A percentile compares a stretch with the other conserved stretches of the same genome.
phyloP scores from a whole-genome alignment of 1,140 invertebrate genomes.

The Drosophila triauraria region DNA sequence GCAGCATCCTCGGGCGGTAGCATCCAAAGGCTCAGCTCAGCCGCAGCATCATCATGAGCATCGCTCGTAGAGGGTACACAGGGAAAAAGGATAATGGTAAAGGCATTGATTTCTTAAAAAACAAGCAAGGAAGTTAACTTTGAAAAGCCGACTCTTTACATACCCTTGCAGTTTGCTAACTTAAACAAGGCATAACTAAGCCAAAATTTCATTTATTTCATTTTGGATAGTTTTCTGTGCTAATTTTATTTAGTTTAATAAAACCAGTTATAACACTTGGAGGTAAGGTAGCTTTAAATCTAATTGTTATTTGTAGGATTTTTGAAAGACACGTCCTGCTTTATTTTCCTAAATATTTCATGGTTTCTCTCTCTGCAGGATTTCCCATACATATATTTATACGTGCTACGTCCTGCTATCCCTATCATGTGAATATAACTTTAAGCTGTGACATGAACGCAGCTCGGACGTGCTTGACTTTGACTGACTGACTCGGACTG shows the following conservation, averaged over 20 bases:
- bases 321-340: background rate
- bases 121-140: too few relatives aligned
- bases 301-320: too few relatives aligned
- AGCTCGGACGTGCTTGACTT: slow-evolving; percentile 75
- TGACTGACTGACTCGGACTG: slow-evolving; percentile 71
- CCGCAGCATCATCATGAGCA: slow-evolving; percentile 46
- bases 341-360: background rate
- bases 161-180: too few relatives aligned
- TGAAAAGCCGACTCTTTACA: too few relatives aligned
- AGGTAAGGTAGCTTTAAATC: too few relatives aligned
- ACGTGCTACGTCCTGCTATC: slow-evolving; percentile 6
- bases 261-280: too few relatives aligned
- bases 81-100: slow-evolving; percentile 4
- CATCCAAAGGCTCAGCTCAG: slow-evolving; percentile 5
- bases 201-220: too few relatives aligned
- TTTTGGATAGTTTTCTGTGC: too few relatives aligned
- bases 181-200: too few relatives aligned
- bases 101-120: too few relatives aligned
- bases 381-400: slow-evolving; percentile 1
- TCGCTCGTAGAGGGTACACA: slow-evolving; percentile 12
- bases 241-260: too few relatives aligned
- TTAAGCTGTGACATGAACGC: slow-evolving; percentile 75
- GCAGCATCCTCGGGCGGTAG: slow-evolving; percentile 31
- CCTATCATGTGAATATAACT: slow-evolving; percentile 74
- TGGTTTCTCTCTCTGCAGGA: slow-evolving; percentile 6